Conservation (phyloP, 2,888 invertebrate species). For the Oasisia sp. region DNA sequence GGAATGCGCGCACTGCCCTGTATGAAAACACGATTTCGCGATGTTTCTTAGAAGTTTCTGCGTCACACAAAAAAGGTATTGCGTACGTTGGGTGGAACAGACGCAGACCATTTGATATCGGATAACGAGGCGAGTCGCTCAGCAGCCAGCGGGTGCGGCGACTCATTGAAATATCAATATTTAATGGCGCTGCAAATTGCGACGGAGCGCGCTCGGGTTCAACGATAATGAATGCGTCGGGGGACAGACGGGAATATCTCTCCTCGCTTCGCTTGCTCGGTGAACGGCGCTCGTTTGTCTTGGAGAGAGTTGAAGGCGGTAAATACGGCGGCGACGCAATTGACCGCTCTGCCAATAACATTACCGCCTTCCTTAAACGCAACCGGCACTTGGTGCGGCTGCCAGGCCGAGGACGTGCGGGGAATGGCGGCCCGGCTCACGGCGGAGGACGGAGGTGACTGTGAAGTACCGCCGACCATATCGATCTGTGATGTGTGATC, state of each 20-base stretch:
- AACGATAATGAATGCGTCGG: neutral
- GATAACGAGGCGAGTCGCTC: neutral
- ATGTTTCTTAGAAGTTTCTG: neutral
- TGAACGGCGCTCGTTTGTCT: neutral
- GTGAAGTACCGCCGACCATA: neutral
- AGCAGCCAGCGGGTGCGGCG: neutral
- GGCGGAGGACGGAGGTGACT: neutral
- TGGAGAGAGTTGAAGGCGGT: neutral
- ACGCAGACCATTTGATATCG: neutral
- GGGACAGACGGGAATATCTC: neutral
- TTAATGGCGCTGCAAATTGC: constrained; percentile 1
- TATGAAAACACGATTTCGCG: neutral
- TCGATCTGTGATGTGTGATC: neutral
- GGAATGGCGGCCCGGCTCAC: neutral
- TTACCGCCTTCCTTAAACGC: neutral
- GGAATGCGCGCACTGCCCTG: neutral
- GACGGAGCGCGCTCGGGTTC: neutral
- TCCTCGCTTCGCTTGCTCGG: neutral
- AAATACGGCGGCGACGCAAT: neutral
- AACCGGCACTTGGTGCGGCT: neutral
- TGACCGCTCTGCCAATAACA: neutral
- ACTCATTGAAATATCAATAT: constrained; percentile 1
- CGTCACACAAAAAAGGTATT: neutral
- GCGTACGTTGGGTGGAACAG: neutral
- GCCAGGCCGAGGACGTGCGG: neutral